phyloP scores from a whole-genome alignment of 2,113 vertebrate species.

The Bombycilla garrulus region DNA sequence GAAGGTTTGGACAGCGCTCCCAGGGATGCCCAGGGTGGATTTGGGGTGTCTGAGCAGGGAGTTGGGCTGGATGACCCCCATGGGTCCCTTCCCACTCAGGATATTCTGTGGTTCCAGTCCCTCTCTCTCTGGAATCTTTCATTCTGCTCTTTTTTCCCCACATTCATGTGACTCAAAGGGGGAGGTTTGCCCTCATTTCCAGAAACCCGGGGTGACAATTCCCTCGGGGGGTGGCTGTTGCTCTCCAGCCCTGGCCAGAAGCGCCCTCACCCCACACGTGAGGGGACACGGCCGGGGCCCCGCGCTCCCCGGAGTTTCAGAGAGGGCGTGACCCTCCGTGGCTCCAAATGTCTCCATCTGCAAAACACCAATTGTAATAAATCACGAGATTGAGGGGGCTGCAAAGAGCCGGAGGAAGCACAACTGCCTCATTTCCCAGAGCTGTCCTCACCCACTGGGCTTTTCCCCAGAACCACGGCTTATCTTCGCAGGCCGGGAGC shows the following conservation, averaged over 20 bases:
- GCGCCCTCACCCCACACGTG: neutral
- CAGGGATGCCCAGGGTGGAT: neutral
- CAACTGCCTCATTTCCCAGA: neutral
- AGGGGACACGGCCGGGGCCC: neutral
- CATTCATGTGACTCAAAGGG: rapidly evolving
- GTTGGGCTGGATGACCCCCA: rapidly evolving
- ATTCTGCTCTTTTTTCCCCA: neutral
- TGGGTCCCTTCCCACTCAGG: neutral
- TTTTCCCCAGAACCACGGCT: neutral
- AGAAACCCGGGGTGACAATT: neutral
- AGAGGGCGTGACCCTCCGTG: neutral
- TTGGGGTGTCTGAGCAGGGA: neutral
- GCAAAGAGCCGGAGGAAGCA: neutral
- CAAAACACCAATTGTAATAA: neutral
- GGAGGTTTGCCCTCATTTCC: neutral
- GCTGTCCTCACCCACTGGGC: conserved; percentile 17
- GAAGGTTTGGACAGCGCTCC: rapidly evolving
- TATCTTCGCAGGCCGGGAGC: conserved; percentile 12
- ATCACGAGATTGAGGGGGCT: neutral
- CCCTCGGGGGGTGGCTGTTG: neutral
- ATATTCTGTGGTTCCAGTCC: too few relatives aligned
- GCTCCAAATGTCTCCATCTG: neutral
- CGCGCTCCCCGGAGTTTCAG: neutral
- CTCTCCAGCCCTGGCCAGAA: neutral
- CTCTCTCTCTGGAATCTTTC: neutral